phyloP scores from a whole-genome alignment of 2,113 vertebrate genomes.

The Xenopus laevis region DNA sequence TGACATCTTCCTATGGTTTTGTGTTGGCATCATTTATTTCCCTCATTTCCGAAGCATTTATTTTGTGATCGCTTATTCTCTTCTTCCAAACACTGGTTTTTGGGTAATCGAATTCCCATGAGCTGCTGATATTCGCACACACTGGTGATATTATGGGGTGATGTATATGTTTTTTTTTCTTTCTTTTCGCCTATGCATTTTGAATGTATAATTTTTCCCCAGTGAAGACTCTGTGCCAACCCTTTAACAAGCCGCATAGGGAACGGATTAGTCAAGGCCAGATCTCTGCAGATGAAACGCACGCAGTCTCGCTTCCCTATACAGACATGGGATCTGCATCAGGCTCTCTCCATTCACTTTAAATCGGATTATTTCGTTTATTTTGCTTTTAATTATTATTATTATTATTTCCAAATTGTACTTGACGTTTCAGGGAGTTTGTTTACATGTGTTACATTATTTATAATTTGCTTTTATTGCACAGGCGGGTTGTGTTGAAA shows the following conservation, averaged over 20 bases:
- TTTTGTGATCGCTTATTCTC: too few species aligned
- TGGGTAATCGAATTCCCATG: constrained; percentile 43
- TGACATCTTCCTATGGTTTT: too few species aligned
- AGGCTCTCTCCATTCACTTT: constrained; percentile 1
- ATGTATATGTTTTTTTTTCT: constrained; percentile 79
- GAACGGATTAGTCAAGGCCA: constrained; percentile 82
- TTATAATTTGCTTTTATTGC: constrained; percentile 43
- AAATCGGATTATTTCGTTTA: constrained; percentile 9
- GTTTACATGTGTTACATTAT: constrained; percentile 24
- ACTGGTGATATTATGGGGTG: constrained; percentile 80
- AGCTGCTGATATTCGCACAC: constrained; percentile 66
- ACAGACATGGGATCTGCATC: too few species aligned
- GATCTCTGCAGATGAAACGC: constrained; percentile 66
- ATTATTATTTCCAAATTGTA: constrained; percentile 27
- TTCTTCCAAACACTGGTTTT: constrained; percentile 27
- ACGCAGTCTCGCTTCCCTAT: constrained; percentile 47
- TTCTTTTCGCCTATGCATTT: constrained; percentile 59
- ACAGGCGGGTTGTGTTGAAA: constrained; percentile 16
- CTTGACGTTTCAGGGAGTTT: constrained; percentile 35
- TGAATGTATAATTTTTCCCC: constrained; percentile 81
- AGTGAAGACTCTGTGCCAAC: constrained; percentile 71
- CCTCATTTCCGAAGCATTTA: too few species aligned
- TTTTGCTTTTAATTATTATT: constrained; percentile 38
- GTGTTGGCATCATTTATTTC: too few species aligned
- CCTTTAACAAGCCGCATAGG: constrained; percentile 92